A percentile compares a stretch with the other conserved stretches of the same genome.
These are phyloP conservation scores for Spatulosminthurus flaviceps DNA, from an alignment of 2,888 invertebrate genomes.

Conservation along the genomic window DNA sequence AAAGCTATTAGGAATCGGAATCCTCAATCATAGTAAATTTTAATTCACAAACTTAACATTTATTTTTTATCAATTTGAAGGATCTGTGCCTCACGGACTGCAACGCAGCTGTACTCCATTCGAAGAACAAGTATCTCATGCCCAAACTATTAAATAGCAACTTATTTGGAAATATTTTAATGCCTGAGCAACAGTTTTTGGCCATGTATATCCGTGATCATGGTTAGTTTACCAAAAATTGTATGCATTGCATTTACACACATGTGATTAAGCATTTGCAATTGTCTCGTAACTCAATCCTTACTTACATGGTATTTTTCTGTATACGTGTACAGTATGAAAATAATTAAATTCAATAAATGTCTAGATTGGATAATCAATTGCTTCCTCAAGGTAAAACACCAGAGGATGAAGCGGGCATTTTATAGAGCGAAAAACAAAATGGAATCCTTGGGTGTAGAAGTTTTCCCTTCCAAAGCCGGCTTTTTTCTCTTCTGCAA, in stretches of 20 bases:
- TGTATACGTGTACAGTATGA: too few species aligned
- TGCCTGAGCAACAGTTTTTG: slow-evolving; percentile 30
- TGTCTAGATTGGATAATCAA: slow-evolving; percentile 56
- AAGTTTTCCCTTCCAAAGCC: slow-evolving; percentile 50
- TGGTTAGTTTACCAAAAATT: slow-evolving; percentile 6
- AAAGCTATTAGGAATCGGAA: too few species aligned
- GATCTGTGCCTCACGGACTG: slow-evolving; percentile 56
- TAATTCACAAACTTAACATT: too few species aligned
- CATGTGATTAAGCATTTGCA: background rate
- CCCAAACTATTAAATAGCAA: slow-evolving; percentile 20
- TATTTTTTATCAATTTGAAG: slow-evolving; percentile 37
- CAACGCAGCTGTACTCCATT: slow-evolving; percentile 55
- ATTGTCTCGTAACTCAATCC: too few species aligned
- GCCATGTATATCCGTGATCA: slow-evolving; percentile 31
- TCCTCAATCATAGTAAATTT: too few species aligned
- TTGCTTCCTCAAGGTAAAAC: slow-evolving; percentile 51
- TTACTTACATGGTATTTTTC: too few species aligned
- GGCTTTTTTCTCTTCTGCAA: slow-evolving; percentile 56
- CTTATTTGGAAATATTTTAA: slow-evolving; percentile 20
- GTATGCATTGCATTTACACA: background rate
- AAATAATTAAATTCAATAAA: background rate
- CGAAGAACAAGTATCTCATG: slow-evolving; percentile 48
- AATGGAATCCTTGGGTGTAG: slow-evolving; percentile 47
- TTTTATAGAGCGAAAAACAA: slow-evolving; percentile 44
- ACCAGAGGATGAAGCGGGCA: slow-evolving; percentile 47